A percentile compares a stretch with the other conserved stretches of the same genome.
Evolutionary conservation across 2,113 vertebrate species (phyloP).

Genomic region (Zosterops japonicus): DNA sequence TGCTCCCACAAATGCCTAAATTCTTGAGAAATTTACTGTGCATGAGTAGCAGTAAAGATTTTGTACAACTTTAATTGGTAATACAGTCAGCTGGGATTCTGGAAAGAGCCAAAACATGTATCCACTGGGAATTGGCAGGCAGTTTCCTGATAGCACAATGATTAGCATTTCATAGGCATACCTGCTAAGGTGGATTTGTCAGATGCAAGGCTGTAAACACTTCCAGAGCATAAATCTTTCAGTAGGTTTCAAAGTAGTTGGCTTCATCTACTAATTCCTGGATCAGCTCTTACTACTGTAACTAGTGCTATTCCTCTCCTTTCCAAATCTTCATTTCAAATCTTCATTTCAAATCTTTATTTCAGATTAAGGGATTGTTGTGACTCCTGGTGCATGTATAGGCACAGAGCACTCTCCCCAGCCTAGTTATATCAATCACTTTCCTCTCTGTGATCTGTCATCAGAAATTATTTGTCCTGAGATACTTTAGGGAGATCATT

Average conservation of each 20-base stretch:
- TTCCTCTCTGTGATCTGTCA: neutral
- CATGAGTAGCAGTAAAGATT: neutral
- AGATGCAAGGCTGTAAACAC: neutral
- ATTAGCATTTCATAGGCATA: fast-evolving
- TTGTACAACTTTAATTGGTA: neutral
- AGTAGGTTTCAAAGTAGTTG: neutral
- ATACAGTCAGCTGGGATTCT: neutral
- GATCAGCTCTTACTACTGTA: neutral
- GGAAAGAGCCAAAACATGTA: neutral
- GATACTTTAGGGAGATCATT: neutral
- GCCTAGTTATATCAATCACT: neutral
- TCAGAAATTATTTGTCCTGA: neutral
- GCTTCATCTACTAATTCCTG: neutral
- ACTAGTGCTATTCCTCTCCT: neutral
- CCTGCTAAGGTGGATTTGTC: neutral
- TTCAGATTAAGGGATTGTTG: neutral
- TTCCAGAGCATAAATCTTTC: neutral
- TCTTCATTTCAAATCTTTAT: neutral
- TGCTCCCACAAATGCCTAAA: neutral
- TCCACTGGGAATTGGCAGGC: neutral
- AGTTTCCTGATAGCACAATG: neutral
- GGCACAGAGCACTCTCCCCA: neutral
- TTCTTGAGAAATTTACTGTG: neutral
- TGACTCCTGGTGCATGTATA: neutral
- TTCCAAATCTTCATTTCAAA: neutral